These are phyloP conservation scores for Drosophila kanekoi DNA, from an alignment of 2,888 invertebrate genomes.

Conservation along the genomic window DNA sequence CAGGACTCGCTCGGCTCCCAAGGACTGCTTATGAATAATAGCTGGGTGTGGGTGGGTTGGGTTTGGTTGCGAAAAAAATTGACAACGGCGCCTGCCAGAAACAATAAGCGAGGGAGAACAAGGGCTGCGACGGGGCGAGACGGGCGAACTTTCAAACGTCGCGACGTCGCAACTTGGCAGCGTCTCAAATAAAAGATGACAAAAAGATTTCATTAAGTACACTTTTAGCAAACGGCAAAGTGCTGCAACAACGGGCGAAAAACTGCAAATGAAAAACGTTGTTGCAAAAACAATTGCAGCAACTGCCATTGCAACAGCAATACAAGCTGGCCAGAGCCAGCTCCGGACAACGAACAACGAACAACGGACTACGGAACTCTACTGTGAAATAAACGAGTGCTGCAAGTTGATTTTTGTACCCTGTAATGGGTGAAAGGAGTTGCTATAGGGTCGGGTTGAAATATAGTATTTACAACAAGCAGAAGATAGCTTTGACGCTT, in stretches of 20 bases:
- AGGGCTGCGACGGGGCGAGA: neutral
- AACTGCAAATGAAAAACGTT: slow-evolving; percentile 65
- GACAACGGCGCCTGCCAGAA: slow-evolving; percentile 68
- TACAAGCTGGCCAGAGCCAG: slow-evolving; percentile 43
- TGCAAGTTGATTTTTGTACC: slow-evolving; percentile 39
- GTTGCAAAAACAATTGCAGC: slow-evolving; percentile 73
- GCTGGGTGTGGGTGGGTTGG: neutral
- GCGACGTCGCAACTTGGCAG: slow-evolving; percentile 50
- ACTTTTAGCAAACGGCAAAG: slow-evolving; percentile 65
- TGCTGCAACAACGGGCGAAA: slow-evolving; percentile 44
- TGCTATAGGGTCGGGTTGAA: too few relatives aligned
- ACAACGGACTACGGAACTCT: slow-evolving; percentile 1
- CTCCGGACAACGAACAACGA: neutral
- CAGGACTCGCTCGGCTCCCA: slow-evolving; percentile 29
- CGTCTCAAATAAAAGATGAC: slow-evolving; percentile 78
- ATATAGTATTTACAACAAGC: too few relatives aligned
- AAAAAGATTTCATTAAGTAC: slow-evolving; percentile 84
- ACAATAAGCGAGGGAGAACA: slow-evolving; percentile 51
- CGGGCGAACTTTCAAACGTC: slow-evolving; percentile 53
- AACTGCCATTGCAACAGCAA: slow-evolving; percentile 49
- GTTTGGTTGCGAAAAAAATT: slow-evolving; percentile 35
- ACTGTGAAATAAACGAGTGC: slow-evolving; percentile 9
- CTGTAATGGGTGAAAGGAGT: neutral
- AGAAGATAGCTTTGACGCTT: too few relatives aligned
- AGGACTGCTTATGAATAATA: slow-evolving; percentile 28